Percentiles rank a stretch among this genome's conserved stretches.
These are phyloP conservation scores for Acrocephalus arundinaceus DNA, from an alignment of 2,113 vertebrate species.

Conservation along the genomic window DNA sequence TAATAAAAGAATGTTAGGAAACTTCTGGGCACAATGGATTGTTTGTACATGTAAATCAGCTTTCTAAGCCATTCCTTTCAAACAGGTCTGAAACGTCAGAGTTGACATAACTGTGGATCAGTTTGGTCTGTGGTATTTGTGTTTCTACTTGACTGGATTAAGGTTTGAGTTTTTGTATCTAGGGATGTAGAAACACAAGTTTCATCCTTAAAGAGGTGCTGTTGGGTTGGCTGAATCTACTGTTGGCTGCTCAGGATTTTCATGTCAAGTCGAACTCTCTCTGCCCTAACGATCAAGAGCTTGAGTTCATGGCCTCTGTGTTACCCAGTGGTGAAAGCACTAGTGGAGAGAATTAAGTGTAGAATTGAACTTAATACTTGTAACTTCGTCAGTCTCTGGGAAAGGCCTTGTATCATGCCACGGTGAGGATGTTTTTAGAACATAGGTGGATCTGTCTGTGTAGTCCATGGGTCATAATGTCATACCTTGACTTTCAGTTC, in stretches of 20 bases:
- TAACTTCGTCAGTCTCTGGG: not conserved
- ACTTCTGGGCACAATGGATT: not conserved
- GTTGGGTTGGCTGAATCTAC: not conserved
- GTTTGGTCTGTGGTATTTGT: not conserved
- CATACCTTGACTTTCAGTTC: not conserved
- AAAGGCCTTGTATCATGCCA: not conserved
- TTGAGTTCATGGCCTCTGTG: accelerated
- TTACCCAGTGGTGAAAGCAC: not conserved
- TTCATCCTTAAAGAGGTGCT: not conserved
- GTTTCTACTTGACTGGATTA: not conserved
- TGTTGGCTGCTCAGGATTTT: not conserved
- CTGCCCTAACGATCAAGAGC: not conserved
- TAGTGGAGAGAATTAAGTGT: not conserved
- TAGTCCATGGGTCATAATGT: not conserved
- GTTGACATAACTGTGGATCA: not conserved
- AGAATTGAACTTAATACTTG: not conserved
- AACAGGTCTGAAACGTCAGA: not conserved
- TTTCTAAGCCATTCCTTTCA: not conserved
- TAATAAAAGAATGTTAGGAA: slow-evolving; percentile 71
- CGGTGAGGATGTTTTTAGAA: not conserved
- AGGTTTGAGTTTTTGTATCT: not conserved
- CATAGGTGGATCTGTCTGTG: not conserved
- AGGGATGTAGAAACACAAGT: not conserved
- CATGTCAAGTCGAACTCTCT: not conserved
- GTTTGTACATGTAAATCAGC: not conserved